A percentile compares a stretch with the other conserved stretches of the same genome.
phyloP scores from a whole-genome alignment of 1,140 invertebrate species.

The Drosophila bipectinata region DNA sequence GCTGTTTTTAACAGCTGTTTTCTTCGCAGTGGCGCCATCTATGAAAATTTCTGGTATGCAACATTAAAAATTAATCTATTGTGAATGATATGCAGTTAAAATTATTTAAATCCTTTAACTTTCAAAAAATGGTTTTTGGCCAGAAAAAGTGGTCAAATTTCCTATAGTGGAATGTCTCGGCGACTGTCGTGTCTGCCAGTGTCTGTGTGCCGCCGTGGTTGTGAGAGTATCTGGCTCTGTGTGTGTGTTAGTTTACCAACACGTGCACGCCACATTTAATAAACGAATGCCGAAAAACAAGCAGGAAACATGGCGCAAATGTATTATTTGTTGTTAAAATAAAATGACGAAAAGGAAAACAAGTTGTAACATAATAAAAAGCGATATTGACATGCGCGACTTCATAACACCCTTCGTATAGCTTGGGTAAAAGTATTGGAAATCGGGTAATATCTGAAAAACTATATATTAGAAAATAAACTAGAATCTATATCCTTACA shows the following conservation, averaged over 20 bases:
- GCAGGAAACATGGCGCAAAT: conserved; percentile 71
- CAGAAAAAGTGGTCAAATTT: no score
- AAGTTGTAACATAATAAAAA: conserved; percentile 61
- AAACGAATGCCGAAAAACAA: conserved; percentile 67
- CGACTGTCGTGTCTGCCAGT: conserved; percentile 23
- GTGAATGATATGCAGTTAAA: no score
- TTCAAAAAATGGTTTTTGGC: no score
- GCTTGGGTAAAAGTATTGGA: not conserved
- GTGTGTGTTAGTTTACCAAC: conserved; percentile 68
- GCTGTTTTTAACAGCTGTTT: no score
- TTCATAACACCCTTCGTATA: conserved; percentile 17
- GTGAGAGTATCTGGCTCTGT: conserved; percentile 1
- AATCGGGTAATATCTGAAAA: not conserved
- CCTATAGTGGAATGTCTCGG: conserved; percentile 10
- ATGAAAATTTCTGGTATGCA: no score
- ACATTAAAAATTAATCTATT: no score
- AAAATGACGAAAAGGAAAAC: conserved; percentile 65
- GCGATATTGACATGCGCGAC: conserved; percentile 4
- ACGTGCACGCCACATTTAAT: conserved; percentile 77
- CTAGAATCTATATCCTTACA: no score
- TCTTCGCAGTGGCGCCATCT: no score
- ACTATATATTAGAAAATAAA: no score
- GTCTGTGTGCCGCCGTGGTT: conserved; percentile 2
- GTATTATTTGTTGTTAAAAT: conserved; percentile 80
- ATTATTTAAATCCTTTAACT: no score